Base-by-base conservation (phyloP, 2,113 vertebrate species). In the Isurus oxyrinchus region DNA sequence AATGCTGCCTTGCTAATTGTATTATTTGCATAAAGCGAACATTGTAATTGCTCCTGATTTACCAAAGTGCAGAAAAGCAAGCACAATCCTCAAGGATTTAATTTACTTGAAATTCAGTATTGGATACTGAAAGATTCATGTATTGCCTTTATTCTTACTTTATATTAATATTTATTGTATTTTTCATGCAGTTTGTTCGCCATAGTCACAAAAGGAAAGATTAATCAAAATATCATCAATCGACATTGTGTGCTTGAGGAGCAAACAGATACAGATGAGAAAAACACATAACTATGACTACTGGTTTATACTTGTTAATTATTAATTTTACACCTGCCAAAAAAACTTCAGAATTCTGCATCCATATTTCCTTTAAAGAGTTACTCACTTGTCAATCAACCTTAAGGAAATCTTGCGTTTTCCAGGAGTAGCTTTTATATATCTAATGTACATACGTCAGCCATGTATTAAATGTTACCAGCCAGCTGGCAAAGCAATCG, bases 131-230 rank as follows among this genome's bases (percentile, higher is more conserved):
- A 95, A 95, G 94, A 95, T 95, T 95, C 49, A 95, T 95, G 94
- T 31, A 31, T 72, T 55, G 3, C 66, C 94, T 72, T 72, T 55
- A 69, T 95, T 95, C 67, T 55, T 55, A 13, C 94, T 55, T 72
- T 72, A 95, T 95, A 95, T 95, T 95, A 95, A 95, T 95, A 95
- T 95, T 95, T 95, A 95, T 94, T 40, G 40, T 76, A 95, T 69
- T 72, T 95, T 69, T 95, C 61, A 69, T 66, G 66, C n/a, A 21
- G n/a, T 69, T 95, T 67, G n/a, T 95, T 27, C 94, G 27, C 49
- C 25, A 69, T 25, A 72, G 94, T 2, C 66, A 95, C 90, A 72
- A 95, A 95, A 72, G 94, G 23, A 95, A 94, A 94, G 94, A 95
- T 72, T 95, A 95, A 95, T 72, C 94, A 95, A 72, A 72, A 95